Evolutionary conservation across 23 tunicate genomes (phyloP), one percentile per base, ranked within the genome.

Genomic region (Corella eumyota): DNA sequence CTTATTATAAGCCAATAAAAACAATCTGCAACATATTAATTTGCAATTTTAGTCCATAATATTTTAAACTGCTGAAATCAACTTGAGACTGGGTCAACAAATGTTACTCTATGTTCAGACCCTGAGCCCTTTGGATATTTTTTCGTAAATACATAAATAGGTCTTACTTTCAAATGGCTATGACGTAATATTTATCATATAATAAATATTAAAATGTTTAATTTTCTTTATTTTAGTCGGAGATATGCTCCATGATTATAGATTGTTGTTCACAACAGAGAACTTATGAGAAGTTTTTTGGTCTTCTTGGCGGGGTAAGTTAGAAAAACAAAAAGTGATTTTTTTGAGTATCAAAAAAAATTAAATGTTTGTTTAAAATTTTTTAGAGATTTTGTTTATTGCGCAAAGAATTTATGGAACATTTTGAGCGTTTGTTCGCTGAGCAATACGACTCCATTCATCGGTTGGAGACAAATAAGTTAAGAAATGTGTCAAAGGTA

Each of bases 271-370:
- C 90, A 6, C 97, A 90, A 53, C 80, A 62, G 23, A 70, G 97
- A 79, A 90, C 97, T 6, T 90, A 90, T 52, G 97, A 90, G 55
- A 90, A 90, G 82, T 90, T 90, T 34, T 90, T 67, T 36, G 97
- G 97, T 11, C 52, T 90, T 45, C 55, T 79, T 35, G 97, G 82
- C 29, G 90, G 69, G 47, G 94, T 84, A 69, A 74, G 92, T 70
- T 4, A 21, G 5, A 45, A 45, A 23, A 15, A 40, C 48, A 40
- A 9, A 40, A 40, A 40, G 48, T 40, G 15, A 40, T 9, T 9
- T 11, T 40, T 40, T 40, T 9, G 48, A 40, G 15, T 40, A n/a
- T n/a, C n/a, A n/a, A n/a, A n/a, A n/a, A n/a, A 44, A 11, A 44
- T 44, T 9, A 11, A 53, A 34, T 28, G 45, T 23, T 25, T 37